Conservation (phyloP, 2,888 invertebrate genomes). For the Meiosimyza platycephala region DNA sequence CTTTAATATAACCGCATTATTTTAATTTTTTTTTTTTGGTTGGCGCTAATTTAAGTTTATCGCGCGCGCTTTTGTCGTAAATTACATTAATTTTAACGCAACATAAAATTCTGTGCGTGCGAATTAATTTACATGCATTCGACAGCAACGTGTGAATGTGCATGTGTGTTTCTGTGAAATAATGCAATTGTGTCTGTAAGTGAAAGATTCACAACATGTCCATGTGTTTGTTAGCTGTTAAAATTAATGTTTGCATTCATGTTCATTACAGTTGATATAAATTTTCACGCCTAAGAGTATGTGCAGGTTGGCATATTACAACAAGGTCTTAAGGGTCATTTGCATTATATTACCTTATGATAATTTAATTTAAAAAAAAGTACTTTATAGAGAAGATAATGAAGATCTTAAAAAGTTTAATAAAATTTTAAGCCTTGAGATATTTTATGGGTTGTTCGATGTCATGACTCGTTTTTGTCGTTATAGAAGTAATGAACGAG, state of each 20-base stretch:
- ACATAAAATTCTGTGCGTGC: conserved; percentile 33
- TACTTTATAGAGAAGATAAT: too few relatives aligned
- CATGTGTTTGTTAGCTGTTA: not conserved
- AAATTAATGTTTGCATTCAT: not conserved
- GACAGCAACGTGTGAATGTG: not conserved
- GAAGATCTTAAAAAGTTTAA: too few relatives aligned
- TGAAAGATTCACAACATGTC: not conserved
- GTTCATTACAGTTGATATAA: conserved; percentile 13
- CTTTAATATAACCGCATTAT: too few relatives aligned
- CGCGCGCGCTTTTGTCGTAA: conserved; percentile 58
- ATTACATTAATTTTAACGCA: conserved; percentile 62
- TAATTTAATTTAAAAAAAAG: too few relatives aligned
- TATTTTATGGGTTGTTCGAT: too few relatives aligned
- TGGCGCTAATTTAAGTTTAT: conserved; percentile 63
- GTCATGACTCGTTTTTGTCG: too few relatives aligned
- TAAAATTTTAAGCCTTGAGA: too few relatives aligned
- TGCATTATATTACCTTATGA: too few relatives aligned
- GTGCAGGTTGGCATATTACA: too few relatives aligned
- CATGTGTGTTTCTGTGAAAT: not conserved
- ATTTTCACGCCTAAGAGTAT: not conserved
- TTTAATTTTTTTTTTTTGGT: not conserved
- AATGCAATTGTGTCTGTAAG: too few relatives aligned
- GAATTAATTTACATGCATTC: conserved; percentile 1
- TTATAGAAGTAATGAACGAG: too few relatives aligned
- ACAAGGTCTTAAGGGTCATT: too few relatives aligned